Percentiles rank a stretch among this genome's conserved stretches.
These are phyloP conservation scores for Pheosia tremula DNA, from an alignment of 2,888 invertebrate species.

Conservation along the genomic window DNA sequence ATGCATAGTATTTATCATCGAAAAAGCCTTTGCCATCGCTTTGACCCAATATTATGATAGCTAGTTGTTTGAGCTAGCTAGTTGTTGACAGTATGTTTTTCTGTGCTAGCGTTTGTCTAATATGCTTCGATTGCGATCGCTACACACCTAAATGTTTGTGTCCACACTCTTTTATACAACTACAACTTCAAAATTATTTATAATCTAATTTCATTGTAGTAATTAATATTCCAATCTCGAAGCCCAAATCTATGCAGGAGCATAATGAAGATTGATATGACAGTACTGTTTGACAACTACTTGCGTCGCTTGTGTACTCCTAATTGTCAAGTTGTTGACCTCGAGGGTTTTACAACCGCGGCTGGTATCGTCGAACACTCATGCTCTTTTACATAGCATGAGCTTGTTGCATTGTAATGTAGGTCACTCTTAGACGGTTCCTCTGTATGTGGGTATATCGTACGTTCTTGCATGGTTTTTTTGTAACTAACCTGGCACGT, in stretches of 20 bases:
- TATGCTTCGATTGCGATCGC: too few relatives aligned
- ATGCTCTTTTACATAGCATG: conserved; percentile 1
- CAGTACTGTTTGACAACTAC: conserved; percentile 26
- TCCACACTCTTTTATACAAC: too few relatives aligned
- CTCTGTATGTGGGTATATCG: background rate
- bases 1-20: too few relatives aligned
- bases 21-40: too few relatives aligned
- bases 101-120: too few relatives aligned
- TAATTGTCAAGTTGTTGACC: conserved; percentile 30
- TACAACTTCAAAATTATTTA: too few relatives aligned
- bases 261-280: conserved; percentile 19
- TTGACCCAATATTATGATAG: too few relatives aligned
- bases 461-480: too few relatives aligned
- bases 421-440: background rate
- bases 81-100: too few relatives aligned
- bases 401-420: background rate
- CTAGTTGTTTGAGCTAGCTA: too few relatives aligned
- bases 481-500: too few relatives aligned
- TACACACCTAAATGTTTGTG: too few relatives aligned
- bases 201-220: background rate
- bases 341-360: conserved; percentile 23
- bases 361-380: background rate
- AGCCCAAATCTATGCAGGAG: conserved; percentile 3
- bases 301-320: conserved; percentile 19
- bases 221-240: background rate